These are phyloP conservation scores for Menidia menidia DNA, from an alignment of 2,797 vertebrate genomes.

Conservation along the genomic window DNA sequence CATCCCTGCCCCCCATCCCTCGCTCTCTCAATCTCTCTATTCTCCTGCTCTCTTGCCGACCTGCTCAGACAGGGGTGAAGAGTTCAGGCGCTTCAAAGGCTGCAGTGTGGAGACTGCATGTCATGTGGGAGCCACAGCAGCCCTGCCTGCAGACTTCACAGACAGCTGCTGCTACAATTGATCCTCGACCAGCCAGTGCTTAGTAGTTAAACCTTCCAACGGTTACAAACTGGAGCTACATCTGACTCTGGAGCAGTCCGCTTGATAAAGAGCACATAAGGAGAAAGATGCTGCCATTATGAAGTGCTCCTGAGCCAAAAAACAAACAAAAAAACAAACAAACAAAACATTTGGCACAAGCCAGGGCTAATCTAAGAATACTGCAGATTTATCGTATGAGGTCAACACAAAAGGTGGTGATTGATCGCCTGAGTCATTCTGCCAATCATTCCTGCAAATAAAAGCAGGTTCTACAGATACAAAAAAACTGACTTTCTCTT, in stretches of 20 bases:
- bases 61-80: constrained; percentile 85
- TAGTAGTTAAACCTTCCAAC: constrained; percentile 58
- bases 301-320: constrained; percentile 28
- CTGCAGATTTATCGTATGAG: constrained; percentile 34
- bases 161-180: constrained; percentile 77
- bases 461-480: constrained; percentile 14
- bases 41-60: constrained; percentile 78
- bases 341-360: constrained; percentile 42
- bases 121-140: constrained; percentile 82
- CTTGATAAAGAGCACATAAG: constrained; percentile 57
- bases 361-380: constrained; percentile 21
- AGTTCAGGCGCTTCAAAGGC: constrained; percentile 86
- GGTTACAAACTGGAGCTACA: constrained; percentile 44
- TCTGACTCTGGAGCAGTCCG: constrained; percentile 52
- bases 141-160: constrained; percentile 79
- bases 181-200: constrained; percentile 73
- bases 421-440: constrained; percentile 16
- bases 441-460: constrained; percentile 27
- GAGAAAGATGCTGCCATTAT: constrained; percentile 37
- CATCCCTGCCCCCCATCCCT: constrained; percentile 65
- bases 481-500: constrained; percentile 7
- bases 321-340: constrained; percentile 7
- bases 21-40: constrained; percentile 72
- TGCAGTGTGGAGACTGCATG: constrained; percentile 81
- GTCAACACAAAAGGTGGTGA: constrained; percentile 35